These are phyloP conservation scores for Hydrochoerus hydrochaeris DNA, from an alignment of 2,113 vertebrate genomes.

Conservation along the genomic window DNA sequence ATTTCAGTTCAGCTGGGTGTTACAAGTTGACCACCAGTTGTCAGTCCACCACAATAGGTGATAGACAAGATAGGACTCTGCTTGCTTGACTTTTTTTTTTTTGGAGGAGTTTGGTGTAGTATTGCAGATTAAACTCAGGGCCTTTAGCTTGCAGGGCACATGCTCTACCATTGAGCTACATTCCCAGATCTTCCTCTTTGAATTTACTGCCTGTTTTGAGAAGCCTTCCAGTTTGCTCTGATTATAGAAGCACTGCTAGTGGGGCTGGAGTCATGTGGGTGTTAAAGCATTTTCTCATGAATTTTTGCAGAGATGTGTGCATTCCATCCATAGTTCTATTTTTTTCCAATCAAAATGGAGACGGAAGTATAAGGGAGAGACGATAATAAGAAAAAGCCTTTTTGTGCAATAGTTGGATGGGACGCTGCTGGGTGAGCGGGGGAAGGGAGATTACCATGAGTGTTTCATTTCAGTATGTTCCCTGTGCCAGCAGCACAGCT, in stretches of 20 bases:
- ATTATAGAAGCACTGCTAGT: background rate
- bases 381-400: slow-evolving; percentile 82
- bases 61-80: background rate
- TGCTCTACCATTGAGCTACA: background rate
- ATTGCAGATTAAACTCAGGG: background rate
- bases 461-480: slow-evolving; percentile 56
- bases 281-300: slow-evolving; percentile 82
- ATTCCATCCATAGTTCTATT: slow-evolving; percentile 81
- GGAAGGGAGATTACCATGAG: slow-evolving; percentile 72
- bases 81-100: slow-evolving; percentile 10
- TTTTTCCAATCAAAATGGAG: slow-evolving; percentile 66
- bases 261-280: slow-evolving; percentile 73
- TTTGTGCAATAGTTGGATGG: slow-evolving; percentile 83
- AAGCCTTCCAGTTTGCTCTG: background rate
- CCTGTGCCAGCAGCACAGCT: slow-evolving; percentile 83
- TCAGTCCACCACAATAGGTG: background rate
- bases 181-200: background rate
- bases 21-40: too few relatives aligned
- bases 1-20: too few relatives aligned
- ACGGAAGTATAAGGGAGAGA: slow-evolving; percentile 70
- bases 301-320: slow-evolving; percentile 82
- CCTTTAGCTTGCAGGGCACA: background rate
- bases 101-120: background rate
- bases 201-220: slow-evolving; percentile 36
- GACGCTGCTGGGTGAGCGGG: slow-evolving; percentile 64